Base-by-base conservation (phyloP, 2,888 invertebrate species). In the Phymatocera aterrima region DNA sequence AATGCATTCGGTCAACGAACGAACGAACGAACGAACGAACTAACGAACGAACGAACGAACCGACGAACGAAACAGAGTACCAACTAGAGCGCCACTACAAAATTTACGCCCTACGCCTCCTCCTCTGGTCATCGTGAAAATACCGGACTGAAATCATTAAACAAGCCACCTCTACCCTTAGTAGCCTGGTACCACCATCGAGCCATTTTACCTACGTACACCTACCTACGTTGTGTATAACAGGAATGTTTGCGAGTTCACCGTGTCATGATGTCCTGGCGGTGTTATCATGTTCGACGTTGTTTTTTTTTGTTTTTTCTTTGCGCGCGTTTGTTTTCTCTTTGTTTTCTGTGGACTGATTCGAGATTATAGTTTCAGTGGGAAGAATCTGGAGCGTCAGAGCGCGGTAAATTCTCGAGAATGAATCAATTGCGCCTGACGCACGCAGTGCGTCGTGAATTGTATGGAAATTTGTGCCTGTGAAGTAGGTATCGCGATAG, bases 1-100 rank as follows among this genome's bases (percentile, higher is more conserved):
- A 90, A 90, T 90, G 90, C 90, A 90, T 90, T 89, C 88, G 88
- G 89, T 88, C 83, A 85, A 87, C 88, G 88, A 89, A 87, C 89
- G 88, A 90, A 90, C 86, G 88, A 89, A 89, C 88, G 88, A 88
- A 87, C 88, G 88, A 89, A 90, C 86, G 88, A 89, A 90, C 86
- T 88, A 85, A 86, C 87, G 87, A 89, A 87, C 89, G 87, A 89
- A 90, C 86, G 88, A 89, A 89, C 88, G 88, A 88, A n/a, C n/a
- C n/a, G n/a, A n/a, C n/a, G n/a, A n/a, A 87, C 89, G 88, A 90
- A 90, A 72, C 72, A 72, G 72, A 72, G 72, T 34, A 48, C 51
- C 72, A 34, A 72, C 88, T 24, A 31, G 57, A 40, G 40, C 88
- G 89, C 85, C 83, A 85, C 88, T 89, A 88, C 88, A 89, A 90